Evolutionary conservation across 2,797 vertebrate species (phyloP).

Genomic region (Bryconaethiops microstoma): DNA sequence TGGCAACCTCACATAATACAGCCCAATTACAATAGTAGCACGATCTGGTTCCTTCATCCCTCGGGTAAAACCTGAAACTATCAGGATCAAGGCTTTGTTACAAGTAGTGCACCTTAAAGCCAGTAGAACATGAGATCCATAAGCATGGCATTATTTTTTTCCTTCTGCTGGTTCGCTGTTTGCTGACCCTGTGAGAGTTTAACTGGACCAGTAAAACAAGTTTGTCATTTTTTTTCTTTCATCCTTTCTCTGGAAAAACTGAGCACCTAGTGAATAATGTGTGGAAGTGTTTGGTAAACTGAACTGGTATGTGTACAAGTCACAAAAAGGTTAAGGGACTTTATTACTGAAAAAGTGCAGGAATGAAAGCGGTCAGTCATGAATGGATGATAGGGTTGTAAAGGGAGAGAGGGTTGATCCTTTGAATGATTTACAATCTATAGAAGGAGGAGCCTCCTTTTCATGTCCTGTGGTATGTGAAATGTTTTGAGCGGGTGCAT

Average conservation of each 20-base stretch:
- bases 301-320: constrained; percentile 8
- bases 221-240: constrained; percentile 45
- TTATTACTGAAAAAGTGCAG: background rate
- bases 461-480: background rate
- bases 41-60: constrained; percentile 49
- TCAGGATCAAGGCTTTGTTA: constrained; percentile 46
- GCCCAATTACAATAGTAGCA: constrained; percentile 34
- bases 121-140: constrained; percentile 55
- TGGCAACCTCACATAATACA: background rate
- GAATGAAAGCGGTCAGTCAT: constrained; percentile 12
- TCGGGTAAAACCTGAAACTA: constrained; percentile 44
- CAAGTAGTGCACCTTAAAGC: constrained; percentile 43
- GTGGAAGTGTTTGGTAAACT: background rate
- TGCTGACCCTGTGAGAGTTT: constrained; percentile 43
- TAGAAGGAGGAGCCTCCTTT: constrained; percentile 12
- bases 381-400: constrained; percentile 15
- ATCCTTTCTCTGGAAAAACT: background rate
- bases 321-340: constrained; percentile 24
- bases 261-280: background rate
- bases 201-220: constrained; percentile 64
- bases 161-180: constrained; percentile 54
- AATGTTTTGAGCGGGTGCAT: background rate
- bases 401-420: background rate
- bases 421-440: constrained; percentile 21
- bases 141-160: constrained; percentile 54